Evolutionary conservation across 2,113 vertebrate species (phyloP), one percentile per base, ranked within the genome.

Genomic region (Kryptolebias marmoratus): DNA sequence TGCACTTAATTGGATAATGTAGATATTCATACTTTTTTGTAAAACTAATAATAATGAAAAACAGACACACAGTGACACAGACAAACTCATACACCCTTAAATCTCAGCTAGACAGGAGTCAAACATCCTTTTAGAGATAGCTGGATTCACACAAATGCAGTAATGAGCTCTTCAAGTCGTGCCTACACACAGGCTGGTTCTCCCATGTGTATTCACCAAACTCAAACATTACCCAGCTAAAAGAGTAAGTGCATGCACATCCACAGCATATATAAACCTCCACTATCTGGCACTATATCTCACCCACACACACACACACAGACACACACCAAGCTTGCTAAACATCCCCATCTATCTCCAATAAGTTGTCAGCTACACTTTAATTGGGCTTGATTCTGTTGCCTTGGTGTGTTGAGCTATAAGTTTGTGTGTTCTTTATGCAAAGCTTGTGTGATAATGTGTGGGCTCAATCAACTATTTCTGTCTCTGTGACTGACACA

Each of bases 101-200:
- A 69, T 73, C 66, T 64, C 70, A 68, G 59, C 14, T 61, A 75
- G 74, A 72, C 71, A 80, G 45, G 64, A 82, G 82, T 82, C 83
- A 87, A 81, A 86, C 75, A 82, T 88, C 81, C 48, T 88, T 83
- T 84, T 53, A 75, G 79, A 81, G 67, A 79, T 49, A 71, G 80
- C 73, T 79, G 76, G 80, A 89, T 86, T 83, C 84, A 67, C 73
- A 84, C 84, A 84, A 81, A 91, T 66, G 79, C 70, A 80, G 70
- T 90, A 88, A 91, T 90, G 84, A 91, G 84, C 77, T 75, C 83
- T 78, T 79, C 77, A 82, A 79, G 77, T 75, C 39, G 65, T 82
- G 78, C 68, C 80, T 80, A 86, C 85, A 88, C 77, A 83, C 80
- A 73, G 74, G 22, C 73, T 75, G 61, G 57, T 65, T 79, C 64